A percentile compares a stretch with the other conserved stretches of the same genome.
phyloP scores from a whole-genome alignment of 1,140 invertebrate genomes.

The Lucilia sericata region DNA sequence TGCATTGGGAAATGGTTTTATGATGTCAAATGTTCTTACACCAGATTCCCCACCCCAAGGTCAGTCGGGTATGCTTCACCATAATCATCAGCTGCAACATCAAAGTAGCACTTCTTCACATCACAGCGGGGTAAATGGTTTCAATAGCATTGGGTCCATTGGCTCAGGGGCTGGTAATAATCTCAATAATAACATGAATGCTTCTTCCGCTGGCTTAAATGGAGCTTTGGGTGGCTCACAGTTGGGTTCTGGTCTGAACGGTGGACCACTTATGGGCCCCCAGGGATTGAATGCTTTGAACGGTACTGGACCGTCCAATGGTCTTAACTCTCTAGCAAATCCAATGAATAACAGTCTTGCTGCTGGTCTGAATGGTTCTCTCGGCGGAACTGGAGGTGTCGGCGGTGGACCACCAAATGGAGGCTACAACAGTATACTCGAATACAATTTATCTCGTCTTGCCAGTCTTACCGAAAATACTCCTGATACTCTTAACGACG shows the following conservation, averaged over 20 bases:
- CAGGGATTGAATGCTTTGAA: constrained; percentile 39
- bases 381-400: background rate
- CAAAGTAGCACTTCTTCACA: constrained; percentile 44
- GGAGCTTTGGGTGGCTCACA: background rate
- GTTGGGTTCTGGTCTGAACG: background rate
- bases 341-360: constrained; percentile 28
- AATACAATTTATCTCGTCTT: constrained; percentile 85
- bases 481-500: constrained; percentile 66
- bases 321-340: constrained; percentile 32
- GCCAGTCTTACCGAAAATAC: constrained; percentile 81
- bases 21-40: constrained; percentile 69
- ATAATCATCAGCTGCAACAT: constrained; percentile 54
- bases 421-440: constrained; percentile 75
- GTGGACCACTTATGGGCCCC: background rate
- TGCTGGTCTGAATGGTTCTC: constrained; percentile 31
- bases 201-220: background rate
- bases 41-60: constrained; percentile 65
- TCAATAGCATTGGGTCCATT: constrained; percentile 37
- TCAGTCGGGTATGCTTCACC: constrained; percentile 65
- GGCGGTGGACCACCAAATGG: constrained; percentile 43
- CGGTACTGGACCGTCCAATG: background rate
- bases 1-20: constrained; percentile 64
- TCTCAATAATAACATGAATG: constrained; percentile 37
- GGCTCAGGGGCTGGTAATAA: constrained; percentile 34
- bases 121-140: constrained; percentile 40